Base-by-base conservation (phyloP, 1,140 invertebrate species). In the Heliconius congener region DNA sequence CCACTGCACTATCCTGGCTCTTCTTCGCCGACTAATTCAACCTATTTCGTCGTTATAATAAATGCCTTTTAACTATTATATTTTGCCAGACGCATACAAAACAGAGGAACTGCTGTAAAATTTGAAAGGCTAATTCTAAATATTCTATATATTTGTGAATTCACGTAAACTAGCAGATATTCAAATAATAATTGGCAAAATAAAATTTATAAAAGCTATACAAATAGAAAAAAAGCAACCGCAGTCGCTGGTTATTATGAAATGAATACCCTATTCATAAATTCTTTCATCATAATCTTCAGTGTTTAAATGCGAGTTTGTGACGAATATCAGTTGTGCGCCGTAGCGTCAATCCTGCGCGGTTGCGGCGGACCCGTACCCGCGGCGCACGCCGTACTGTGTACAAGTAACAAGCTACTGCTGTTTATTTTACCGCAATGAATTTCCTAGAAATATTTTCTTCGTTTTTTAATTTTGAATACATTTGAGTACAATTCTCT, bases 401-500 rank as follows among this genome's bases (percentile, higher is more conserved):
- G 83, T 83, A 84, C 81, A 81, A 86, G 84, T 85, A 90, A 91
- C 90, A 88, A 92, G 87, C 88, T 87, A 90, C 90, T 92, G 85
- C 81, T 93, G 91, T 94, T 93, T 93, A 94, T 91, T 92, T 92
- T 91, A 88, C 90, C 88, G 90, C 91, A 93, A 93, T 93, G 93
- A 93, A 93, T 93, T 93, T 88, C 86, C 87, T 89, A 86, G 87
- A 89, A 92, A 92, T 93, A 92, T 93, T 93, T 90, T 90, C 85
- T 89, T 88, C 87, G 85, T 92, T 92, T 93, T 93, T 92, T 90
- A 90, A 91, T 91, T 94, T 93, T 93, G 91, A 94, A 93, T 94
- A 94, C 91, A 93, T 94, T 92, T 86, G 90, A 92, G 90, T 87
- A 93, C 92, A 93, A 93, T 93, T 91, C 91, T 90, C 86, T 84